Evolutionary conservation across 2,113 vertebrate species (phyloP).

Genomic region (Neogale vison): DNA sequence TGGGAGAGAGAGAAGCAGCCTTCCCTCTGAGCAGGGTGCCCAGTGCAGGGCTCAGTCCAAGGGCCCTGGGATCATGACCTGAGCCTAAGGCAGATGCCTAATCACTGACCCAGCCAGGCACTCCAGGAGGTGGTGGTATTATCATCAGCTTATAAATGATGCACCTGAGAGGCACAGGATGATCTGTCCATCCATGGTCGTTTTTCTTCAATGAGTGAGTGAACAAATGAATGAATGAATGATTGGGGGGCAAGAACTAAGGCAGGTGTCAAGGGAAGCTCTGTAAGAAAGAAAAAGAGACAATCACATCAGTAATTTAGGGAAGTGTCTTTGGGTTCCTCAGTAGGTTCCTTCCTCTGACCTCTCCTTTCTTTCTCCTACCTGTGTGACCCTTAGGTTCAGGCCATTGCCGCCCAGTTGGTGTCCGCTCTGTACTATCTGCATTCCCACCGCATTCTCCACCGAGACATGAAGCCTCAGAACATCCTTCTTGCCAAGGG

Average conservation of each 20-base stretch:
- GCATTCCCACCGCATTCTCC: conserved; percentile 97
- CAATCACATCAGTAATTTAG: background rate
- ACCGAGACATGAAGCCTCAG: conserved; percentile 98
- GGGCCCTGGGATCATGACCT: too few species aligned
- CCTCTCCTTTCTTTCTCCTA: background rate
- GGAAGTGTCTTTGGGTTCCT: background rate
- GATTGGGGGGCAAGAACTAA: background rate
- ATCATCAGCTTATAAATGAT: background rate
- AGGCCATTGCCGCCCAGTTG: conserved; percentile 93
- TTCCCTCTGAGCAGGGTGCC: too few species aligned
- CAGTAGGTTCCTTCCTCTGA: background rate
- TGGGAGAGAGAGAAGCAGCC: too few species aligned
- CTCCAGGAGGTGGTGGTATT: background rate
- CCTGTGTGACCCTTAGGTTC: conserved; percentile 84
- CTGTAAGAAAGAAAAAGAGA: background rate
- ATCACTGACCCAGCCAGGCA: too few species aligned
- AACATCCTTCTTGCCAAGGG: conserved; percentile 96
- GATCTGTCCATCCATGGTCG: background rate
- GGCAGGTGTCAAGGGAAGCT: background rate
- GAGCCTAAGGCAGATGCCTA: too few species aligned
- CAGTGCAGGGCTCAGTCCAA: too few species aligned
- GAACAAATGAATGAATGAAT: background rate
- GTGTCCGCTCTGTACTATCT: conserved; percentile 98
- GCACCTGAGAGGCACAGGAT: background rate
- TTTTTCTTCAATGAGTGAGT: conserved; percentile 12